phyloP scores from a whole-genome alignment of 2,888 invertebrate species.

The Netelia virgata region DNA sequence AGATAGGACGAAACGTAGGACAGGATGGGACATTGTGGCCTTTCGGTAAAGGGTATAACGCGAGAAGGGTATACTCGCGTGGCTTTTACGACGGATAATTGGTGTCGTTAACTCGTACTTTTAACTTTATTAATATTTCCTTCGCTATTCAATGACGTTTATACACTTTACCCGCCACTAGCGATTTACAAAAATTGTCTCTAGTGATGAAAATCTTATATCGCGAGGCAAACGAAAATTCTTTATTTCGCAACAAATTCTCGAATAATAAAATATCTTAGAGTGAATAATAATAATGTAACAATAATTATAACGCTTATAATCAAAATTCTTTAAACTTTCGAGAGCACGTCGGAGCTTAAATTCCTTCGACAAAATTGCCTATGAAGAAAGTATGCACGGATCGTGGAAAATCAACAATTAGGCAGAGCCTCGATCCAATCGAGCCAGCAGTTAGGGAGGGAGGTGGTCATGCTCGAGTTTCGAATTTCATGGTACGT shows the following conservation, averaged over 20 bases:
- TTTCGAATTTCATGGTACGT: neutral
- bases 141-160: slow-evolving; percentile 10
- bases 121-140: slow-evolving; percentile 57
- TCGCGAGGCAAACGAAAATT: neutral
- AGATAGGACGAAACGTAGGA: too few relatives aligned
- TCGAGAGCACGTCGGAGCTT: neutral
- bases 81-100: slow-evolving; percentile 58
- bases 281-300: too few relatives aligned
- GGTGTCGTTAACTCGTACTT: slow-evolving; percentile 54
- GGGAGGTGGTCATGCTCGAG: neutral
- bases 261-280: neutral
- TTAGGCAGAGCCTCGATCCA: neutral
- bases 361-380: slow-evolving; percentile 23
- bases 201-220: too few relatives aligned
- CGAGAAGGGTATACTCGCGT: too few relatives aligned
- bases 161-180: neutral
- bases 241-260: neutral
- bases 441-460: neutral
- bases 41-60: too few relatives aligned
- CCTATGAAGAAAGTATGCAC: neutral
- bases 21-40: too few relatives aligned
- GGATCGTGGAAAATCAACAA: slow-evolving; percentile 16
- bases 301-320: too few relatives aligned
- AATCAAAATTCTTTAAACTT: slow-evolving; percentile 7
- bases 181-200: neutral